Evolutionary conservation across 1,140 invertebrate species (phyloP).

Genomic region (Tetramorium parvispinum): DNA sequence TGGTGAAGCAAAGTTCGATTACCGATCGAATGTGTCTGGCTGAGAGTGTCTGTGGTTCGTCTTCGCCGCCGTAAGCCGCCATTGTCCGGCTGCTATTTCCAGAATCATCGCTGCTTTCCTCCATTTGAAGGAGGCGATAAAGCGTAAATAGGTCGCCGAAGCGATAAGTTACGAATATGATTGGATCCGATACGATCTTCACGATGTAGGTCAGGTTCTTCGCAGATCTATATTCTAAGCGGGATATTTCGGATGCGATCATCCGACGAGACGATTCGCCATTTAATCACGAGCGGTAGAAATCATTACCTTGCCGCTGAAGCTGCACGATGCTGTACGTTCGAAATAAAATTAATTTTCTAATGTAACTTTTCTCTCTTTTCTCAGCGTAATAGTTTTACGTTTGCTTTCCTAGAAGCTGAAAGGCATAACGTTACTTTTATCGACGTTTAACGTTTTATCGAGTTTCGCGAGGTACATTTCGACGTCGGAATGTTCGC

Average conservation of each 20-base stretch:
- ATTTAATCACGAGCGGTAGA: background rate
- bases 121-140: conserved; percentile 8
- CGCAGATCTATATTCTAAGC: conserved; percentile 3
- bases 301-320: background rate
- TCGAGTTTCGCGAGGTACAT: background rate
- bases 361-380: background rate
- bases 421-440: background rate
- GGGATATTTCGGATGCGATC: conserved; percentile 16
- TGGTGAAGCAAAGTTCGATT: background rate
- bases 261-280: background rate
- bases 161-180: conserved; percentile 55
- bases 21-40: conserved; percentile 4
- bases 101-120: background rate
- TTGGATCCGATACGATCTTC: conserved; percentile 39
- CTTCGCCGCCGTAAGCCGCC: background rate
- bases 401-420: background rate
- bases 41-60: background rate
- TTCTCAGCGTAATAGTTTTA: background rate
- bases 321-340: background rate
- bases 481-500: background rate
- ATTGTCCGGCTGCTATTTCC: conserved; percentile 33
- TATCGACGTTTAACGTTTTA: conserved; percentile 1
- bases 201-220: conserved; percentile 38
- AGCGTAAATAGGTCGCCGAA: conserved; percentile 45
- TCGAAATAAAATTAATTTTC: conserved; percentile 3